These are phyloP conservation scores for Pseudorhombus dupliciocellatus DNA, from an alignment of 2,113 vertebrate species.

Conservation along the genomic window DNA sequence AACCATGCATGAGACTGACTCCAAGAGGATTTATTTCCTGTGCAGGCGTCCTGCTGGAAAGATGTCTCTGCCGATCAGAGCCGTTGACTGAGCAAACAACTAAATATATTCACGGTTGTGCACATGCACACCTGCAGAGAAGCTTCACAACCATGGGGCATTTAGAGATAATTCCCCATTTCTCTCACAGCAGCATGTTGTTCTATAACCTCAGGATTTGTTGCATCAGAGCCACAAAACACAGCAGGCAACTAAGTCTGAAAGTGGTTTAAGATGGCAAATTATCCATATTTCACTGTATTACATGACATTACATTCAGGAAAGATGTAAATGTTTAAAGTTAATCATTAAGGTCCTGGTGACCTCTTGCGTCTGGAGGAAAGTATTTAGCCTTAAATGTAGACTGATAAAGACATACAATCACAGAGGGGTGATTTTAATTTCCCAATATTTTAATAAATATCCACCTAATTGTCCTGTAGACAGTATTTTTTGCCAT, in stretches of 20 bases:
- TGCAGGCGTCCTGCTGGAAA: conserved; percentile 3
- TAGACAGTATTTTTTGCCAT: no score
- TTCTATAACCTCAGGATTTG: background rate
- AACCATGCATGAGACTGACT: conserved; percentile 52
- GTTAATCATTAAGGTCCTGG: no score
- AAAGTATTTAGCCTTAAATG: no score
- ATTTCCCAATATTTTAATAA: no score
- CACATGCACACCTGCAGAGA: background rate
- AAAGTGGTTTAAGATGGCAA: no score
- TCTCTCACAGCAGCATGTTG: background rate
- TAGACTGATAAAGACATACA: no score
- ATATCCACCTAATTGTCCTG: no score
- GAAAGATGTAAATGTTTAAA: no score
- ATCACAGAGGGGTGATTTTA: no score
- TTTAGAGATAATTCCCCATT: background rate
- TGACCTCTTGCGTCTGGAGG: no score
- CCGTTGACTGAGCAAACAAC: conserved; percentile 32
- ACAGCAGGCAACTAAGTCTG: background rate
- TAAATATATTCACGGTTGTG: background rate
- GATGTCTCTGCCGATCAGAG: background rate
- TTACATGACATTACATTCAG: no score
- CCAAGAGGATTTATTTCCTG: conserved; percentile 2
- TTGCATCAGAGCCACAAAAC: background rate
- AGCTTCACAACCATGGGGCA: background rate
- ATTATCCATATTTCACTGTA: no score